Percentiles rank a stretch among this genome's conserved stretches.
phyloP scores from a whole-genome alignment of 2,888 invertebrate species.

The Andricus quercusramuli region DNA sequence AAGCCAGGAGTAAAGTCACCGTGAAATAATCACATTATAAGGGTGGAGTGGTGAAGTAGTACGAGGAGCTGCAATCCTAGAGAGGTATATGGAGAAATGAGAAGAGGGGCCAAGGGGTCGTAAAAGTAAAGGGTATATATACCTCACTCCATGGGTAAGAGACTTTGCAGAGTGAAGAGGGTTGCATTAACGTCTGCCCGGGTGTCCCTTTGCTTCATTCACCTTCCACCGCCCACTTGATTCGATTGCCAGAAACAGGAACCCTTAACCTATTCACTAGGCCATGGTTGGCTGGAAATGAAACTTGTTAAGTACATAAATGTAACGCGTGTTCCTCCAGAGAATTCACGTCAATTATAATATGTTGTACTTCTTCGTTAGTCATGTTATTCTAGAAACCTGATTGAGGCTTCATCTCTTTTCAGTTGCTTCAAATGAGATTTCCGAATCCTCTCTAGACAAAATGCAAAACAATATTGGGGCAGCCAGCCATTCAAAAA shows the following conservation, averaged over 20 bases:
- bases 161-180: conserved; percentile 49
- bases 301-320: conserved; percentile 39
- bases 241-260: conserved; percentile 59
- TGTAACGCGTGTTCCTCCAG: conserved; percentile 7
- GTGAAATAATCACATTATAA: conserved; percentile 58
- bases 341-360: conserved; percentile 26
- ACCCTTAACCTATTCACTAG: conserved; percentile 44
- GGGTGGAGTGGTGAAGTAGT: conserved; percentile 51
- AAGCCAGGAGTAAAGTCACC: conserved; percentile 58
- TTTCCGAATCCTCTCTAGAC: background rate
- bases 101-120: conserved; percentile 41
- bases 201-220: conserved; percentile 47
- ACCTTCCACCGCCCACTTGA: conserved; percentile 51
- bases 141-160: conserved; percentile 34
- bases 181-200: conserved; percentile 54
- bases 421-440: background rate
- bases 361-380: conserved; percentile 31
- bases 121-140: conserved; percentile 40
- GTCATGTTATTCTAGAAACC: background rate
- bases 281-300: conserved; percentile 27
- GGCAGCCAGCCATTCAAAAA: background rate
- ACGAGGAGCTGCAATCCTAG: conserved; percentile 47
- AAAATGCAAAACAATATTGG: background rate
- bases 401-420: background rate
- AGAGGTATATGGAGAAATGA: conserved; percentile 38